phyloP scores from a whole-genome alignment of 2,797 vertebrate genomes.

The Neosalanx taihuensis region DNA sequence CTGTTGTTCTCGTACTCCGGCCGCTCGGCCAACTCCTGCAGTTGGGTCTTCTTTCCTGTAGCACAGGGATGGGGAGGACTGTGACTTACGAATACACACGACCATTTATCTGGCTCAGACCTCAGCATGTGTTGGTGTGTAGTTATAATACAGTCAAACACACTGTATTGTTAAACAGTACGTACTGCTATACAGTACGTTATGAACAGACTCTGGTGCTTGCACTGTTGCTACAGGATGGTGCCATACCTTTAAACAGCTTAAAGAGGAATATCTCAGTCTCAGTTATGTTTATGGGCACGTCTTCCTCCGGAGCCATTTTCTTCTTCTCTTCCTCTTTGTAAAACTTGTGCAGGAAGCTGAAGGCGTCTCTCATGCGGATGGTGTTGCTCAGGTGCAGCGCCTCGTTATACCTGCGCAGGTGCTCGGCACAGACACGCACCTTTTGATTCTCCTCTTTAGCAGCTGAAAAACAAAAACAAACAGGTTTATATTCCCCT shows the following conservation, averaged over 20 bases:
- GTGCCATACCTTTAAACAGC: constrained; percentile 81
- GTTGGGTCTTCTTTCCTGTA: constrained; percentile 76
- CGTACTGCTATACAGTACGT: not conserved
- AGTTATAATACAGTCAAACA: not conserved
- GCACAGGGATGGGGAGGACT: constrained; percentile 20
- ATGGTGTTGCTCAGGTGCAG: constrained; percentile 90
- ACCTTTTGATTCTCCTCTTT: constrained; percentile 82
- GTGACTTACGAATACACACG: not conserved
- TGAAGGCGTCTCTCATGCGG: constrained; percentile 87
- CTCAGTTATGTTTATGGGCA: constrained; percentile 66
- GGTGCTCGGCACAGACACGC: constrained; percentile 86
- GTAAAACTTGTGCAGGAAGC: constrained; percentile 80
- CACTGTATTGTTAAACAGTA: not conserved
- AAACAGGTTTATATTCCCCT: not conserved
- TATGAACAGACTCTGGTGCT: not conserved
- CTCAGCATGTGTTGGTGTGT: not conserved
- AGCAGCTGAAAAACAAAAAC: constrained; percentile 71
- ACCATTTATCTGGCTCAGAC: not conserved
- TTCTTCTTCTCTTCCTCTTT: constrained; percentile 84
- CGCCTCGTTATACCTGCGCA: constrained; percentile 90
- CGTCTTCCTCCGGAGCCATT: constrained; percentile 65
- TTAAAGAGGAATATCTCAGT: constrained; percentile 85
- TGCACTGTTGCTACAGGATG: not conserved
- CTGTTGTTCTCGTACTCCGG: constrained; percentile 86
- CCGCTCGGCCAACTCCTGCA: constrained; percentile 73